These are phyloP conservation scores for Montipora capitata DNA, from an alignment of 92 coral and sea anemone genomes.

Conservation along the genomic window DNA sequence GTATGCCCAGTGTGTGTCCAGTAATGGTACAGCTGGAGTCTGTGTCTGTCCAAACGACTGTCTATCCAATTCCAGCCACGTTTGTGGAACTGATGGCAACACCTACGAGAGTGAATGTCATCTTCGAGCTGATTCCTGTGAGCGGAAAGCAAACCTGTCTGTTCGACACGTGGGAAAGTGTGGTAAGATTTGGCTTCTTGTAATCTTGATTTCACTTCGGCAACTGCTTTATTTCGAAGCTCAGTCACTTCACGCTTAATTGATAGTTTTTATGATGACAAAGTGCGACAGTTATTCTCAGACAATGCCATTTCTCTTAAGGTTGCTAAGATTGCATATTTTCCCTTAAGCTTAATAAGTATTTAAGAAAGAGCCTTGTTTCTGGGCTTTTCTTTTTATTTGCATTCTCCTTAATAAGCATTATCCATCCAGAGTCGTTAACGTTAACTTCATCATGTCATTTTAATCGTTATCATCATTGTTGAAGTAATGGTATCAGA, in stretches of 20 bases:
- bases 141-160: slow-evolving; percentile 57
- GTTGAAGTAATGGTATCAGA: background rate
- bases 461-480: background rate
- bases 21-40: slow-evolving; percentile 39
- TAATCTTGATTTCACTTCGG: background rate
- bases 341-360: too few species aligned
- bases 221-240: background rate
- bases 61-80: slow-evolving; percentile 52
- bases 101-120: slow-evolving; percentile 77
- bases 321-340: background rate
- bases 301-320: background rate
- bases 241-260: too few species aligned
- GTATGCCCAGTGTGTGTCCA: slow-evolving; percentile 85
- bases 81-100: slow-evolving; percentile 87
- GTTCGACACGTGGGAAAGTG: slow-evolving; percentile 78
- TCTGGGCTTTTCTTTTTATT: too few species aligned
- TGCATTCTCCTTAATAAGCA: background rate
- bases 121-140: slow-evolving; percentile 75
- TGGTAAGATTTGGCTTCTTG: slow-evolving; percentile 58
- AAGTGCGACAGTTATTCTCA: background rate
- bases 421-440: too few species aligned
- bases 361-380: too few species aligned
- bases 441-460: background rate
- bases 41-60: slow-evolving; percentile 88
- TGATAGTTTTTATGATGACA: too few species aligned